Percentiles rank a stretch among this genome's conserved stretches.
phyloP scores from a whole-genome alignment of 2,797 vertebrate genomes.

The Mormyrus proboscirostris region DNA sequence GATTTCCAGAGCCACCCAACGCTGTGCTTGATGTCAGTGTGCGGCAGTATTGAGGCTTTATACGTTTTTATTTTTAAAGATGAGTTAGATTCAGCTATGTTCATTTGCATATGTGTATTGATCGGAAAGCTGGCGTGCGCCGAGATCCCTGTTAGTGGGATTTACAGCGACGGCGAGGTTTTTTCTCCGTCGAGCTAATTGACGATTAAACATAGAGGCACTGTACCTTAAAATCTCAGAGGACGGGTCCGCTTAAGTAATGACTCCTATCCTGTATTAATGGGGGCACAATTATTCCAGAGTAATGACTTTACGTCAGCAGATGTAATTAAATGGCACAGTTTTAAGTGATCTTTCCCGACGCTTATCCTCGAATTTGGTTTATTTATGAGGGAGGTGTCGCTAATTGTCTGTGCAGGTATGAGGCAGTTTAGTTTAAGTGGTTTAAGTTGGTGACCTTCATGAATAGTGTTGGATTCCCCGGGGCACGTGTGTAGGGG shows the following conservation, averaged over 20 bases:
- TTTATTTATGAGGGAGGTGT: slow-evolving; percentile 2
- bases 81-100: background rate
- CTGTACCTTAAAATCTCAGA: slow-evolving; percentile 31
- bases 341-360: background rate
- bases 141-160: slow-evolving; percentile 11
- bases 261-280: slow-evolving; percentile 36
- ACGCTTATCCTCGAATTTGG: background rate
- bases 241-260: slow-evolving; percentile 36
- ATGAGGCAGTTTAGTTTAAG: background rate
- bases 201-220: slow-evolving; percentile 25
- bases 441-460: background rate
- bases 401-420: background rate
- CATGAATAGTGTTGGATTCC: background rate
- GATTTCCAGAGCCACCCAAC: background rate
- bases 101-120: background rate
- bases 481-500: background rate
- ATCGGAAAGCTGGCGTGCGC: background rate
- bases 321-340: slow-evolving; percentile 29
- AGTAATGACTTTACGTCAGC: slow-evolving; percentile 44
- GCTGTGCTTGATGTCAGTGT: background rate
- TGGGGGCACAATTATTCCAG: slow-evolving; percentile 39
- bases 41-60: background rate
- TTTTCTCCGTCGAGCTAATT: slow-evolving; percentile 22
- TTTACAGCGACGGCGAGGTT: slow-evolving; percentile 6
- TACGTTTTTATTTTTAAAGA: background rate